Conservation (phyloP, 2,888 invertebrate genomes). For the Lasius platythorax region DNA sequence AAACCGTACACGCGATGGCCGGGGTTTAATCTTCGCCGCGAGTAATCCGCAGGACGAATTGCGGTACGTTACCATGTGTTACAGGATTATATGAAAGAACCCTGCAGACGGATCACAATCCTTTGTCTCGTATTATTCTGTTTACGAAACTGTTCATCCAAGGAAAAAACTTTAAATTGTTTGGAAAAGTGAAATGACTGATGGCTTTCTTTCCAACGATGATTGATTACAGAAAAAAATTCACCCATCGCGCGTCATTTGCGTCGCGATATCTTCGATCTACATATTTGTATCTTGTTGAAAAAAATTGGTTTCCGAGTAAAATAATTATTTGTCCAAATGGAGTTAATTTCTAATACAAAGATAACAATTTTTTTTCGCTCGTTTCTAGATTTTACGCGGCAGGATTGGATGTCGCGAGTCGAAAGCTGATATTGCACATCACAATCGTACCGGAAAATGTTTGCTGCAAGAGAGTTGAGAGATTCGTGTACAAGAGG, state of each 20-base stretch:
- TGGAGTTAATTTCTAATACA: background rate
- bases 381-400: background rate
- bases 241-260: background rate
- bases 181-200: conserved; percentile 51
- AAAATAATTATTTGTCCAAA: conserved; percentile 2
- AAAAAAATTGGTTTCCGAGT: background rate
- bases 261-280: background rate
- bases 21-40: conserved; percentile 40
- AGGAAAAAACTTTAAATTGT: conserved; percentile 48
- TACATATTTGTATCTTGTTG: background rate
- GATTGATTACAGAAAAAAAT: background rate
- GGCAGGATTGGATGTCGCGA: background rate
- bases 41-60: conserved; percentile 17
- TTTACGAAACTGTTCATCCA: conserved; percentile 27
- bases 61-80: conserved; percentile 10
- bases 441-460: conserved; percentile 43
- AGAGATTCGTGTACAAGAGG: conserved; percentile 38
- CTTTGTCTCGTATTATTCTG: conserved; percentile 4
- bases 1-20: conserved; percentile 25
- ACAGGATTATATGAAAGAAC: conserved; percentile 29
- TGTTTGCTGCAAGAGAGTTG: conserved; percentile 11
- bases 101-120: background rate
- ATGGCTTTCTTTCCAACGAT: conserved; percentile 50
- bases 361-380: background rate
- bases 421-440: conserved; percentile 15